Percentiles rank a stretch among this genome's conserved stretches.
Conservation (phyloP, 2,797 vertebrate genomes). For the Tenualosa ilisha region DNA sequence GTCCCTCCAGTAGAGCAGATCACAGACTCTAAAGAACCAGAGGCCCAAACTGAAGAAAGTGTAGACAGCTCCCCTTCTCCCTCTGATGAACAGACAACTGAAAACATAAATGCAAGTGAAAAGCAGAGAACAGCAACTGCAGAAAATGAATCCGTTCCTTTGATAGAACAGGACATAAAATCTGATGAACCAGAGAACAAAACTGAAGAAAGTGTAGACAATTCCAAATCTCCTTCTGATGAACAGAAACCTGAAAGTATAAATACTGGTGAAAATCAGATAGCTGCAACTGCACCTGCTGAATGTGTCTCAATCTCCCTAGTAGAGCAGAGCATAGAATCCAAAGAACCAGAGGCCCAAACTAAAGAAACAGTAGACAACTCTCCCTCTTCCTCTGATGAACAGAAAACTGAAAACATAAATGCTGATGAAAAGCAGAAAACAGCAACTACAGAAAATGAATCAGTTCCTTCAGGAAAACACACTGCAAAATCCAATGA, state of each 20-base stretch:
- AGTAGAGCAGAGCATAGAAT: background rate
- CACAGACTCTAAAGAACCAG: background rate
- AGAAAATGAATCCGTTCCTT: no score
- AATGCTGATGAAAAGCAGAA: no score
- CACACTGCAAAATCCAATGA: no score
- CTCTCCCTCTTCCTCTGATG: no score
- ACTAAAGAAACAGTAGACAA: background rate
- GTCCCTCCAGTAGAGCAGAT: no score
- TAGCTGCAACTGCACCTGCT: background rate
- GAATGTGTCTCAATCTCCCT: background rate
- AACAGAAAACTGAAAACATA: no score
- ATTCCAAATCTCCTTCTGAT: background rate
- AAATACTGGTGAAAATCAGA: background rate
- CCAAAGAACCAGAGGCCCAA: background rate
- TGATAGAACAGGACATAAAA: background rate
- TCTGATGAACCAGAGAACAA: background rate
- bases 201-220: no score
- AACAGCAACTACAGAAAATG: no score
- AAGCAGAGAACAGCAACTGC: no score
- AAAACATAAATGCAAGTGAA: background rate
- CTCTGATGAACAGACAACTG: background rate
- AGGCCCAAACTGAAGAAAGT: background rate
- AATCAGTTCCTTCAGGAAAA: no score
- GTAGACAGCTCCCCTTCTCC: background rate
- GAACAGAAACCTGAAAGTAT: background rate